Evolutionary conservation across 2,888 invertebrate species (phyloP).

Genomic region (Harpalus rubripes): DNA sequence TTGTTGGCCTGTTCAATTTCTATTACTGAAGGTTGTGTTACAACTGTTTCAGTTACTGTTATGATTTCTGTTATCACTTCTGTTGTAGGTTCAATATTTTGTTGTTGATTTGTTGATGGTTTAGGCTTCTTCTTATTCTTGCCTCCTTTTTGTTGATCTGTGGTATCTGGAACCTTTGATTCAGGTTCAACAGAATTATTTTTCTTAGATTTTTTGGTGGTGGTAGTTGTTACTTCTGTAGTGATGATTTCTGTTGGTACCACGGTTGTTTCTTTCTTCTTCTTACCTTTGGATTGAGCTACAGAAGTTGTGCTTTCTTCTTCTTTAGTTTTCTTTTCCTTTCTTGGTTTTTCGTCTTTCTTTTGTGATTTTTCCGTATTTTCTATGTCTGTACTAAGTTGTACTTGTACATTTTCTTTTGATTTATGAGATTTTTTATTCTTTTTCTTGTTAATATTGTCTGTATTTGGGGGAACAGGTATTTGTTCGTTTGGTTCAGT

Average conservation of each 20-base stretch:
- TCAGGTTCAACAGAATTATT: slow-evolving; percentile 46
- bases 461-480: slow-evolving; percentile 72
- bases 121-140: slow-evolving; percentile 61
- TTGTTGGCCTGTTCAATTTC: slow-evolving; percentile 73
- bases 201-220: slow-evolving; percentile 58
- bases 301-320: slow-evolving; percentile 41
- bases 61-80: slow-evolving; percentile 25
- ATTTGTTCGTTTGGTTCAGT: slow-evolving; percentile 46
- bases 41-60: slow-evolving; percentile 50
- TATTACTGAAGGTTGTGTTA: slow-evolving; percentile 24
- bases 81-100: background rate
- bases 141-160: slow-evolving; percentile 37
- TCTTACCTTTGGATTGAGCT: slow-evolving; percentile 77
- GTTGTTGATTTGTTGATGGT: slow-evolving; percentile 6
- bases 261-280: slow-evolving; percentile 76
- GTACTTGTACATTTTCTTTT: slow-evolving; percentile 77
- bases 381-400: slow-evolving; percentile 77
- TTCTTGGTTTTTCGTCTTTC: slow-evolving; percentile 70
- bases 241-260: slow-evolving; percentile 72
- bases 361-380: slow-evolving; percentile 71
- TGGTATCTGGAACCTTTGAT: background rate
- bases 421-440: slow-evolving; percentile 66
- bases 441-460: slow-evolving; percentile 65
- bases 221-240: slow-evolving; percentile 69
- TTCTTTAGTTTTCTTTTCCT: slow-evolving; percentile 72